These are phyloP conservation scores for Linhomoeus sp. DNA, from an alignment of 2,888 invertebrate genomes.

Conservation along the genomic window DNA sequence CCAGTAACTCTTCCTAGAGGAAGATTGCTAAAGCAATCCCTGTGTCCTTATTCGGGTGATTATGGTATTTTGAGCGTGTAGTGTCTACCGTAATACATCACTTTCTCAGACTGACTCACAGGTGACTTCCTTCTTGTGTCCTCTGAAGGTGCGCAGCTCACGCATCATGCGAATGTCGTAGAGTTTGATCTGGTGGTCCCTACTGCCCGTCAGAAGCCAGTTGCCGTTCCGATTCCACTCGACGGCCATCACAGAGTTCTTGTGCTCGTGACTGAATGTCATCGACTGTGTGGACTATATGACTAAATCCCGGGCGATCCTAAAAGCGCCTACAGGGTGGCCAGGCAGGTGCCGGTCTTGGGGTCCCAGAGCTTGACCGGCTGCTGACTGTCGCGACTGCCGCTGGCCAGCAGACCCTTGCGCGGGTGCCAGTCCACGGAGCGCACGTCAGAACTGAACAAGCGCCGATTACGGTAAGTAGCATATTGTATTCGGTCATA, in stretches of 20 bases:
- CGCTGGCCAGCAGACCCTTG: constrained; percentile 84
- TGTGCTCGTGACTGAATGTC: constrained; percentile 67
- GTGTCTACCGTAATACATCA: too few relatives aligned
- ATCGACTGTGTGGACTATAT: constrained; percentile 1
- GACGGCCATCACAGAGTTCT: constrained; percentile 95
- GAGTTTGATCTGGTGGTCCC: constrained; percentile 86
- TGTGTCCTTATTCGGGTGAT: too few relatives aligned
- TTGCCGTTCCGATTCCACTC: constrained; percentile 99
- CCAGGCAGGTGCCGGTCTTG: constrained; percentile 75
- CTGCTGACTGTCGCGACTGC: constrained; percentile 81
- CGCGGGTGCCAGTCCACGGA: constrained; percentile 95
- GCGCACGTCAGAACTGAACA: constrained; percentile 1
- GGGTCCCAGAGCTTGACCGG: constrained; percentile 99
- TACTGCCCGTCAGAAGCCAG: constrained; percentile 82
- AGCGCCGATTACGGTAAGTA: too few relatives aligned
- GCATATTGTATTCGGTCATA: too few relatives aligned
- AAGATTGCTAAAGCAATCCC: too few relatives aligned
- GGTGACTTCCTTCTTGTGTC: constrained; percentile 90
- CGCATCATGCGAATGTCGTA: constrained; percentile 91
- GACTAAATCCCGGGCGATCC: not conserved
- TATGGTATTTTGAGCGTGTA: too few relatives aligned
- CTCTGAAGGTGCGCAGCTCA: constrained; percentile 89
- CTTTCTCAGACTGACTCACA: too few relatives aligned
- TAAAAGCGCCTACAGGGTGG: constrained; percentile 54
- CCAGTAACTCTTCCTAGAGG: too few relatives aligned